Base-by-base conservation (phyloP, 2,797 vertebrate species). In the Nyctibius grandis region DNA sequence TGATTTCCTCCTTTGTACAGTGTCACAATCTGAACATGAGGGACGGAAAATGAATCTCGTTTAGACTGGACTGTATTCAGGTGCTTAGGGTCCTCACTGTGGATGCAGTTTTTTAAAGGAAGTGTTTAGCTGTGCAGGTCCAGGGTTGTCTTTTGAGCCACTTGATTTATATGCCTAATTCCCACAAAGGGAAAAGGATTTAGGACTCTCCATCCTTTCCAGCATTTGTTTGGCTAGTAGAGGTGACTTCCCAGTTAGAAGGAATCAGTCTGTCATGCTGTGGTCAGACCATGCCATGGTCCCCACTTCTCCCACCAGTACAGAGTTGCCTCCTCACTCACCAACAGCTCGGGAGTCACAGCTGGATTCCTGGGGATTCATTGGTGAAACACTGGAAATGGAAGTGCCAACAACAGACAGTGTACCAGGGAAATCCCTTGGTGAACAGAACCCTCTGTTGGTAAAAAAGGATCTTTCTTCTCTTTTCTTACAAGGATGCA, bases 341-440 rank as follows among this genome's bases (percentile, higher is more conserved):
- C 5, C 50, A 76, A 19, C 13, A 75, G 22, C 29, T 59, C 11
- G 20, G 25, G 21, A 77, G 18, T 29, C 56, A 69, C 69, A 63
- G 22, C 5, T 70, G 56, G 9, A 44, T 82, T 84, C 19, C 57
- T 34, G 9, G 17, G 20, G 11, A 79, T 69, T 29, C 33, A 42
- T 6, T 0, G 0, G 14, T 67, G 57, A 82, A 85, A 78, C 1
- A 4, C 9, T 60, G n/a, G 42, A 70, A 91, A 84, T 31, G 9
- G 19, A 59, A 75, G 9, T 17, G 23, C 23, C 70, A 85, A 29
- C 31, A 78, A 54, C 2, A 14, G 34, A 28, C 33, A 73, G 6
- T 10, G 19, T 11, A 64, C 64, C 7, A 60, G n/a, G 42, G 10
- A 91, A 94, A 74, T 17, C 15, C 31, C 44, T 70, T 40, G 48